Percentiles rank a stretch among this genome's conserved stretches.
phyloP scores from a whole-genome alignment of 2,113 vertebrate species.

The Dromaius novaehollandiae region DNA sequence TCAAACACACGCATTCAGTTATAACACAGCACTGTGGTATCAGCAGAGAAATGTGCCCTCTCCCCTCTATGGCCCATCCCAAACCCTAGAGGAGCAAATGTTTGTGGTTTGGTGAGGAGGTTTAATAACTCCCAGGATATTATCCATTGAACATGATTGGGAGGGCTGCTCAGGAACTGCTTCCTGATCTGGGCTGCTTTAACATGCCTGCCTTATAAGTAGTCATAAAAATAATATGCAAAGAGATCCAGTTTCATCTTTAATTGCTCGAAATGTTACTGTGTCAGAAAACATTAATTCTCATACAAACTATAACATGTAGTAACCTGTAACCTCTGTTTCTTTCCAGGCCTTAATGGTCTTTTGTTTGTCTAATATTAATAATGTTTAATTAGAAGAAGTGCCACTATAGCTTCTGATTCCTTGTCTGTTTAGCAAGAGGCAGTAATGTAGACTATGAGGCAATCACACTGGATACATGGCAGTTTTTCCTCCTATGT shows the following conservation, averaged over 20 bases:
- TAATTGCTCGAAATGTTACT: not conserved
- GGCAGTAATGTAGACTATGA: not conserved
- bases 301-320: not conserved
- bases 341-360: not conserved
- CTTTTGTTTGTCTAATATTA: not conserved
- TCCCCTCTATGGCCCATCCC: not conserved
- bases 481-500: not conserved
- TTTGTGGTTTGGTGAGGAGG: not conserved
- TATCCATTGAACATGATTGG: not conserved
- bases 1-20: not conserved
- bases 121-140: not conserved
- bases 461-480: not conserved
- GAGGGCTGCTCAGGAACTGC: not conserved
- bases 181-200: not conserved
- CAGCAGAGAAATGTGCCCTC: not conserved
- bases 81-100: not conserved
- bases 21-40: not conserved
- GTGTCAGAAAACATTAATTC: slow-evolving; percentile 25
- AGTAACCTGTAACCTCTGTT: not conserved
- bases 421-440: not conserved
- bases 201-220: accelerated
- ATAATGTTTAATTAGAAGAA: not conserved
- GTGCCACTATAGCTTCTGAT: not conserved
- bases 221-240: not conserved
- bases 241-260: slow-evolving; percentile 20